phyloP scores from a whole-genome alignment of 2,113 vertebrate species.

The Sprattus sprattus region DNA sequence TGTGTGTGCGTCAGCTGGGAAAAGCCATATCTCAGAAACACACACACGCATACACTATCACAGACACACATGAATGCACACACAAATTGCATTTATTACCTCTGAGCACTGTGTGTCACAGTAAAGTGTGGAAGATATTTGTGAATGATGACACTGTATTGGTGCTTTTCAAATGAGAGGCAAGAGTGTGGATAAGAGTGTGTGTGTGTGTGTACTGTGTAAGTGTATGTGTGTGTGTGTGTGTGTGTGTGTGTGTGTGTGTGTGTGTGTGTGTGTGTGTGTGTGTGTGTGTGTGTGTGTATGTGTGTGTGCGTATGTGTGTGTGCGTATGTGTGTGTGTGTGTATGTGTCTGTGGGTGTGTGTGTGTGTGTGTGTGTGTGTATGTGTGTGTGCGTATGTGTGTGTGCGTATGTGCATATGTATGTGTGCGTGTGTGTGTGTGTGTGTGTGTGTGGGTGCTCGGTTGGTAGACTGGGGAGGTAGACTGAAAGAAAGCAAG shows the following conservation, averaged over 20 bases:
- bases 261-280: neutral
- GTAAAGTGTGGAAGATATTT: neutral
- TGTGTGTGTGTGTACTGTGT: conserved; percentile 16
- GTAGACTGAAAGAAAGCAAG: neutral
- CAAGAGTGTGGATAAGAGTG: neutral
- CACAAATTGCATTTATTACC: conserved; percentile 3
- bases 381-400: neutral
- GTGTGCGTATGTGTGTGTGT: neutral
- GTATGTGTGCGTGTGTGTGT: neutral
- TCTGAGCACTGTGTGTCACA: neutral
- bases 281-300: conserved; percentile 13
- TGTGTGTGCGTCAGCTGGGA: neutral
- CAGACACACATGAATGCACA: conserved; percentile 9
- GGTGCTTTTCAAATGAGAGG: neutral
- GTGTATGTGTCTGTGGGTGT: neutral
- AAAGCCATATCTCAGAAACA: conserved; percentile 23
- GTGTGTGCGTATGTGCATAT: neutral
- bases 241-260: neutral
- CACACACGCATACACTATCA: conserved; percentile 15
- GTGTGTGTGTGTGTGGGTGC: neutral
- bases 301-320: neutral
- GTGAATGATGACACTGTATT: neutral
- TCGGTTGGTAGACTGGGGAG: too few species aligned
- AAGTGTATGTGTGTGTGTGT: neutral
- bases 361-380: neutral